These are phyloP conservation scores for Pseudorectes ferrugineus DNA, from an alignment of 2,113 vertebrate species.

Conservation along the genomic window DNA sequence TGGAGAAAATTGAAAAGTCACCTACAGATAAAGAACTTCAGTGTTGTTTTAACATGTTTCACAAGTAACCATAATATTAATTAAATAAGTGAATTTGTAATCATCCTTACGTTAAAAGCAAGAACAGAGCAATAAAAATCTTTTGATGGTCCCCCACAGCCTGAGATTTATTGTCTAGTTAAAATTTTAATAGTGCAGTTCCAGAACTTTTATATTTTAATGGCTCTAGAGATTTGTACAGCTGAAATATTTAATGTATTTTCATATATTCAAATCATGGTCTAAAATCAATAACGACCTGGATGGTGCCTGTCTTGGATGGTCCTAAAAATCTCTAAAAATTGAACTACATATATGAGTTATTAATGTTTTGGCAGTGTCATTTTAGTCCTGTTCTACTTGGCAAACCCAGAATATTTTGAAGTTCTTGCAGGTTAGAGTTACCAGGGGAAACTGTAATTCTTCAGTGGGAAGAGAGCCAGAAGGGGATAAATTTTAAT, in stretches of 20 bases:
- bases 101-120: conserved; percentile 59
- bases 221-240: conserved; percentile 58
- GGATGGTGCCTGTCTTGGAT: conserved; percentile 7
- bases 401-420: not conserved
- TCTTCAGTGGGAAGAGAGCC: not conserved
- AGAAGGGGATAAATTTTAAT: conserved; percentile 4
- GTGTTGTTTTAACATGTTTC: not conserved
- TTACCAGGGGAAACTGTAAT: not conserved
- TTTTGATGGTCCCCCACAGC: conserved; percentile 52
- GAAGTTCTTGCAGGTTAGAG: not conserved
- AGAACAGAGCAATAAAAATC: conserved; percentile 56
- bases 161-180: conserved; percentile 73
- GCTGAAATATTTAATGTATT: conserved; percentile 59
- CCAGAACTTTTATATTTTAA: conserved; percentile 66
- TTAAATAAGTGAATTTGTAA: conserved; percentile 46
- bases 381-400: not conserved
- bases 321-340: not conserved
- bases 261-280: conserved; percentile 59
- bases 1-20: not conserved
- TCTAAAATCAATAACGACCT: conserved; percentile 33
- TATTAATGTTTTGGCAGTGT: not conserved
- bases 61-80: conserved; percentile 41
- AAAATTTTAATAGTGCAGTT: conserved; percentile 71
- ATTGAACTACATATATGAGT: not conserved
- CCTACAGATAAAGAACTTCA: not conserved